phyloP scores from a whole-genome alignment of 2,888 invertebrate species.

The Xanthorhoe designata region DNA sequence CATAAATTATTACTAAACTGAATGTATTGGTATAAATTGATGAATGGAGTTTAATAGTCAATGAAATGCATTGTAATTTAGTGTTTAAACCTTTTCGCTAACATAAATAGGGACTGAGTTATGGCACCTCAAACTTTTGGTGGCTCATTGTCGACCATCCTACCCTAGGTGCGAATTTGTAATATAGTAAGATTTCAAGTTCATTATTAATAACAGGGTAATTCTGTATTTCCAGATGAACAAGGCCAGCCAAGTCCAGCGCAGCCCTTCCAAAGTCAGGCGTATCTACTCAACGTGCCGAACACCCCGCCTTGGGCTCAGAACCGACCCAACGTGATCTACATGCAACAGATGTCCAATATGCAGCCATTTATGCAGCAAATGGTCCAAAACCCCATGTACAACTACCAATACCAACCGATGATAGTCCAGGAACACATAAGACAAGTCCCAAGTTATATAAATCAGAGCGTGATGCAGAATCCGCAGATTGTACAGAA shows the following conservation, averaged over 20 bases:
- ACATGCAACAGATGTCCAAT: constrained; percentile 71
- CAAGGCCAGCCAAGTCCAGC: constrained; percentile 2
- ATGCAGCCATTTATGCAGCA: constrained; percentile 62
- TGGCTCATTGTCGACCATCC: too few species aligned
- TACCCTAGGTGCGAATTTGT: too few species aligned
- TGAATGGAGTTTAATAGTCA: too few species aligned
- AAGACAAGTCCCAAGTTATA: constrained; percentile 50
- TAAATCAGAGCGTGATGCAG: constrained; percentile 24
- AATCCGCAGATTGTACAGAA: constrained; percentile 13
- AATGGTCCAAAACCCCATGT: constrained; percentile 70
- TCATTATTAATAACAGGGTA: not conserved
- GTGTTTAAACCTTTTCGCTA: too few species aligned
- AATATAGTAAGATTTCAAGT: too few species aligned
- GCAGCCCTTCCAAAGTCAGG: constrained; percentile 65
- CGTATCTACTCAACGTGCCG: constrained; percentile 71
- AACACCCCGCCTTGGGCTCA: constrained; percentile 80
- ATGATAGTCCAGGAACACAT: constrained; percentile 62
- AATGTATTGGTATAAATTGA: too few species aligned
- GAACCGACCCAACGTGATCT: constrained; percentile 68
- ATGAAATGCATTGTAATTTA: too few species aligned
- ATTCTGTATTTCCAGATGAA: constrained; percentile 55
- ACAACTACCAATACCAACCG: constrained; percentile 68
- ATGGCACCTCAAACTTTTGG: too few species aligned
- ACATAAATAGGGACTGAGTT: too few species aligned
- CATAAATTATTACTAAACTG: too few species aligned